A percentile compares a stretch with the other conserved stretches of the same genome.
phyloP scores from a whole-genome alignment of 2,888 invertebrate genomes.

The Trimorus sp. region DNA sequence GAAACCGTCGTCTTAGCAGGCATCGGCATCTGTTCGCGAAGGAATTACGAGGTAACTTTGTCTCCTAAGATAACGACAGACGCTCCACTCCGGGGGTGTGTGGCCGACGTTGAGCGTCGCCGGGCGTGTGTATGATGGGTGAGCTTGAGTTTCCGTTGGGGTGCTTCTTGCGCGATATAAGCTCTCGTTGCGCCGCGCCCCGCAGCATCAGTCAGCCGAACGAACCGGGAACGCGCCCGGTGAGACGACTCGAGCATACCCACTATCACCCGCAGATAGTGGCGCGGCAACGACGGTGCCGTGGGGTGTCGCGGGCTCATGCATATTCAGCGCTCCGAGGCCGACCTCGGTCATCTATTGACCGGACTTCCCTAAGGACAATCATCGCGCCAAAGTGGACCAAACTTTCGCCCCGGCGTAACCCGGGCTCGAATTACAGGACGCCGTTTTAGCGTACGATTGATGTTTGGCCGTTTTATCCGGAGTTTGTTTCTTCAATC shows the following conservation, averaged over 20 bases:
- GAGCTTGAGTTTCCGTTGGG: conserved; percentile 81
- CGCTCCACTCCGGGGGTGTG: conserved; percentile 75
- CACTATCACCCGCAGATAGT: conserved; percentile 81
- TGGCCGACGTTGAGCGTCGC: conserved; percentile 69
- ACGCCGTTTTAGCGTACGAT: conserved; percentile 80
- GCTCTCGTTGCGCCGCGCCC: conserved; percentile 67
- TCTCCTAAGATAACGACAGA: conserved; percentile 79
- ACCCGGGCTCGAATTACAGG: conserved; percentile 79
- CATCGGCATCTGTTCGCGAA: conserved; percentile 81
- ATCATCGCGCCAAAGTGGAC: conserved; percentile 70
- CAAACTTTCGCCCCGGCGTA: conserved; percentile 74
- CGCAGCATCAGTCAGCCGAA: conserved; percentile 52
- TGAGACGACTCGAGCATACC: conserved; percentile 79
- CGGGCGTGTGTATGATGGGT: conserved; percentile 80
- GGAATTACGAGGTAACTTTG: conserved; percentile 81
- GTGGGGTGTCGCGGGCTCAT: conserved; percentile 83
- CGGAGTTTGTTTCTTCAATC: conserved; percentile 69
- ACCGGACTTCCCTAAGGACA: conserved; percentile 73
- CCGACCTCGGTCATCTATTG: conserved; percentile 79
- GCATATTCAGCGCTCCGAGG: conserved; percentile 87
- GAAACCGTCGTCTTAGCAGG: conserved; percentile 75
- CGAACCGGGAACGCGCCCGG: conserved; percentile 73
- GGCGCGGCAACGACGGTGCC: conserved; percentile 77
- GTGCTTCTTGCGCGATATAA: conserved; percentile 80
- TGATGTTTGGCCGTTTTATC: conserved; percentile 80